These are phyloP conservation scores for Lapara coniferarum DNA, from an alignment of 2,888 invertebrate genomes.

Conservation along the genomic window DNA sequence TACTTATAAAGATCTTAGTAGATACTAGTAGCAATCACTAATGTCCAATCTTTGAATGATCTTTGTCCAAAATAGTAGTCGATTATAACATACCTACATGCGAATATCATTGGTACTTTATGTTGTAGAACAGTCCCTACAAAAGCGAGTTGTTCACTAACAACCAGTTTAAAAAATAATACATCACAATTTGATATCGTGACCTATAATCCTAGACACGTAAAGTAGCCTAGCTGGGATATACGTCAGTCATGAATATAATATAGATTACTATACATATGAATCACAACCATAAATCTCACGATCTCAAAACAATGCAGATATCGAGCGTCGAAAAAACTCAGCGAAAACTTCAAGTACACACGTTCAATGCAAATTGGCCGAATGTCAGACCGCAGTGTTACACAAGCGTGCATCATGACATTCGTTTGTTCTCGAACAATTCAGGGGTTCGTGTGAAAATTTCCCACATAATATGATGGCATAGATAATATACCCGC, in stretches of 20 bases:
- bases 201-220: neutral
- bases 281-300: constrained; percentile 25
- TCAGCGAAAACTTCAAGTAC: constrained; percentile 57
- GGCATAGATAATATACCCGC: constrained; percentile 50
- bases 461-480: constrained; percentile 64
- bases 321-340: constrained; percentile 50
- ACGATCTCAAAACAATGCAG: constrained; percentile 50
- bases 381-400: constrained; percentile 65
- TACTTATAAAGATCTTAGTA: no score
- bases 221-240: neutral
- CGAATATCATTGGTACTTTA: no score
- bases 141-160: neutral
- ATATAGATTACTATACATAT: constrained; percentile 25
- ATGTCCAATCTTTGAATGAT: no score
- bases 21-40: no score
- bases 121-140: no score
- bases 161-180: neutral
- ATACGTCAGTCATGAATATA: constrained; percentile 30
- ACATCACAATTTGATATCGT: neutral
- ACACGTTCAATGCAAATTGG: constrained; percentile 64
- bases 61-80: no score
- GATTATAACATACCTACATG: no score
- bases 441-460: constrained; percentile 70
- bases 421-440: constrained; percentile 79
- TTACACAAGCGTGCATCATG: constrained; percentile 78